A percentile compares a stretch with the other conserved stretches of the same genome.
phyloP scores from a whole-genome alignment of 2,797 vertebrate genomes.

The Emydoidea blandingii region DNA sequence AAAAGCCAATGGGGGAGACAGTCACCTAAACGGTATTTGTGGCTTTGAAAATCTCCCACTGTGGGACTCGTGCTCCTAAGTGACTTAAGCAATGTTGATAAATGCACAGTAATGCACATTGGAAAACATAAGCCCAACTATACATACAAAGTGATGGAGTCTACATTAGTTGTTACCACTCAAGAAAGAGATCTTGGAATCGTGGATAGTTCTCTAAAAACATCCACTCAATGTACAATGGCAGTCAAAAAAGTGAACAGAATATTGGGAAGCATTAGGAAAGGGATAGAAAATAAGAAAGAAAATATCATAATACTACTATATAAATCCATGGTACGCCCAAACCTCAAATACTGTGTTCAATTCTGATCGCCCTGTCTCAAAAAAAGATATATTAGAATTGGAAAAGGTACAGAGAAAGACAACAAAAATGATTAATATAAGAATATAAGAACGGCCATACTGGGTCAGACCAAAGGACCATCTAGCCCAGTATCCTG shows the following conservation, averaged over 20 bases:
- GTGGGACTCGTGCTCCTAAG: background rate
- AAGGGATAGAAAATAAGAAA: no score
- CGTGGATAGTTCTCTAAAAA: background rate
- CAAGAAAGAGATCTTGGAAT: background rate
- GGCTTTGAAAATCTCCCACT: background rate
- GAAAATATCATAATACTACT: no score
- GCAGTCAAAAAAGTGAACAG: background rate
- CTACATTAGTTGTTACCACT: background rate
- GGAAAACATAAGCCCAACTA: background rate
- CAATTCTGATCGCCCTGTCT: no score
- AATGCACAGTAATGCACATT: background rate
- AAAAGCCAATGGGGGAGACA: background rate
- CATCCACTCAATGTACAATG: background rate
- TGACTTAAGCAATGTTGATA: background rate
- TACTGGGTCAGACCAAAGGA: no score
- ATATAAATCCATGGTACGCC: no score
- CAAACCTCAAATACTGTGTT: no score
- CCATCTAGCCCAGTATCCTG: no score
- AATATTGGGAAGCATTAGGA: background rate
- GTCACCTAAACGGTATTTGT: background rate
- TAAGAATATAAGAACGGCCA: no score
- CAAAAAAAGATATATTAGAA: no score
- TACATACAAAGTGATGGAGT: background rate
- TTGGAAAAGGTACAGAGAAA: no score
- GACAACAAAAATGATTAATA: no score